Base-by-base conservation (phyloP, 2,113 vertebrate genomes). In the Anolis sagrei region DNA sequence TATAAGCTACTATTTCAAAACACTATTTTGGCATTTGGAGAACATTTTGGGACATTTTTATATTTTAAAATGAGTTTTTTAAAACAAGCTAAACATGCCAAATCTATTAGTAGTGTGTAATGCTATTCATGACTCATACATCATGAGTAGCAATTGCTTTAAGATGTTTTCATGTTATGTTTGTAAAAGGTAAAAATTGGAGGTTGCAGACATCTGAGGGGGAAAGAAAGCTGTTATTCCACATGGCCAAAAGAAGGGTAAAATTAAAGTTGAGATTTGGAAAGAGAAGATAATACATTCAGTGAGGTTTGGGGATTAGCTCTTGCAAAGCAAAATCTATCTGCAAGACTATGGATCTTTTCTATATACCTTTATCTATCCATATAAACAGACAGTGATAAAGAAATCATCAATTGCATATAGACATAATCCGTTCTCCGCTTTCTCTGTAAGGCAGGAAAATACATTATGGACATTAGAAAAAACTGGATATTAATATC, bases 341-440 rank as follows among this genome's bases (percentile, higher is more conserved):
- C 44, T 75, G n/a, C n/a, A 48, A 81, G 49, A 72, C 49, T 1
- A 2, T 25, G 13, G 16, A 54, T n/a, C 32, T 27, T 29, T 36
- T 5, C 10, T 44, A 9, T 44, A 29, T 64, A 44, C 13, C 44
- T 39, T 11, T 48, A 66, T 64, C 23, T 79, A 27, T 44, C 14
- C n/a, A 19, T 51, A 11, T 23, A 58, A 13, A 58, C 54, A 70
- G 51, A 79, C 6, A 74, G 29, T 87, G 62, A 82, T 79, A 91
- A 87, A 58, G 73, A 83, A n/a, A 87, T 48, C 36, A 89, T 49
- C 16, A 90, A 89, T 91, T 49, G 70, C 82, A 86, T 69, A 76
- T 11, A 27, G 89, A n/a, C 0, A 82, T 69, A 25, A 88, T 49
- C 0, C 78, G 13, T 89, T 84, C 29, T 7, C 83, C 78, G n/a